phyloP scores from a whole-genome alignment of 2,113 vertebrate genomes.

The Corythoichthys haematopterus region DNA sequence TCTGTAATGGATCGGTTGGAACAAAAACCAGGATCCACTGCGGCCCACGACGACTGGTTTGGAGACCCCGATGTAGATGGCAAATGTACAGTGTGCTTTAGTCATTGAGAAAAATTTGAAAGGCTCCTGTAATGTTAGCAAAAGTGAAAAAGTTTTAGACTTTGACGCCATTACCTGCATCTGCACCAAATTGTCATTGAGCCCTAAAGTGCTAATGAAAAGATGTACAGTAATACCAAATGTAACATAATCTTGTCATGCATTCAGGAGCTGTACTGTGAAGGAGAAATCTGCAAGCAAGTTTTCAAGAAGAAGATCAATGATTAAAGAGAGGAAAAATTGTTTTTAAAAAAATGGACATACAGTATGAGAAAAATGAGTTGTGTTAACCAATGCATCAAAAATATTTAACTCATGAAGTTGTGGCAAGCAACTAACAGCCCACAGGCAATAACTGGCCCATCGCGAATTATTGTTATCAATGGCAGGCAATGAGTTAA shows the following conservation, averaged over 20 bases:
- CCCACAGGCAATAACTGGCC: too few species aligned
- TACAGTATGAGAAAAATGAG: not conserved
- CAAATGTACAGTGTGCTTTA: not conserved
- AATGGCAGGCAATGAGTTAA: too few species aligned
- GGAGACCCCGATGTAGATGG: not conserved
- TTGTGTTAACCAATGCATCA: not conserved
- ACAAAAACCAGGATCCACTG: too few species aligned
- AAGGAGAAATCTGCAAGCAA: constrained; percentile 82
- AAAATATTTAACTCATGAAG: too few species aligned
- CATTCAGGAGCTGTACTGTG: constrained; percentile 81
- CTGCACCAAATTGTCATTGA: not conserved
- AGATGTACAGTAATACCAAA: not conserved
- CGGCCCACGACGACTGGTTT: too few species aligned
- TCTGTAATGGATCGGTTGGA: not conserved
- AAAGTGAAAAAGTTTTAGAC: not conserved
- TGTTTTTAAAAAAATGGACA: not conserved
- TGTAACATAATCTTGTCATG: not conserved
- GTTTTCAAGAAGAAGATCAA: constrained; percentile 73
- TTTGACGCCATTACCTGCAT: not conserved
- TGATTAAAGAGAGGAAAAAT: constrained; percentile 27
- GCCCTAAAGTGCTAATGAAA: not conserved
- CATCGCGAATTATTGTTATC: too few species aligned
- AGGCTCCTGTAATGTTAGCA: not conserved
- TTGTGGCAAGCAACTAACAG: too few species aligned
- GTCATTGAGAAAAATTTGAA: not conserved